Base-by-base conservation (phyloP, 2,888 invertebrate genomes). In the Dicroscelio sp. region DNA sequence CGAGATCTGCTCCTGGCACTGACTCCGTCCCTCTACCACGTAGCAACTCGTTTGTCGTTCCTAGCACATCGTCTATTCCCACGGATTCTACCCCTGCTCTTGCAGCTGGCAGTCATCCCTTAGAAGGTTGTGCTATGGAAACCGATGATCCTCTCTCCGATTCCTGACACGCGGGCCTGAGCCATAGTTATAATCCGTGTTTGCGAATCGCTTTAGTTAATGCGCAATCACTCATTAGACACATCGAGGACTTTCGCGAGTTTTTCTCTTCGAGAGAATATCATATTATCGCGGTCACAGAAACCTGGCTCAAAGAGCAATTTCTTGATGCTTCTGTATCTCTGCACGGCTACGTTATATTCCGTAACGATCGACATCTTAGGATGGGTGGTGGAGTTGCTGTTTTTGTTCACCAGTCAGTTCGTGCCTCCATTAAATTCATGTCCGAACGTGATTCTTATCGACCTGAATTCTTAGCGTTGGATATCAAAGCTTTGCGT, bases 211-310 rank as follows among this genome's bases (percentile, higher is more conserved):
- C 38, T 2, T 10, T 69, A 2, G 14, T 27, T 1, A 69, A 69
- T 20, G 69, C 69, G 1, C 69, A 69, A 17, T 69, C 69, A 23
- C 17, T 69, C 3, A 2, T n/a, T 35, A 69, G 25, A 38, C 35
- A 69, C 25, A 69, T 69, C 2, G 69, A 69, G 8, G 69, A 35
- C 2, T 69, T 69, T 38, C 35, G 69, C n/a, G 69, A 69, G 2
- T 35, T 23, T 23, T 69, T 69, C 23, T 23, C 5, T 4, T 8
- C 35, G 1, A 2, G 1, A 2, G 8, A 69, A 6, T 43, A 14
- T 23, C 69, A 69, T 17, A 23, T 69, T 3, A 38, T 69, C 3
- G 69, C 69, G 3, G 38, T 69, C 1, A 69, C 69, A 25, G 69
- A 69, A 12, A 35, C 10, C 25, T 69, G 69, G 69, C n/a, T 69